A percentile compares a stretch with the other conserved stretches of the same genome.
Conservation (phyloP, 2,113 vertebrate genomes). For the Tachycineta bicolor region DNA sequence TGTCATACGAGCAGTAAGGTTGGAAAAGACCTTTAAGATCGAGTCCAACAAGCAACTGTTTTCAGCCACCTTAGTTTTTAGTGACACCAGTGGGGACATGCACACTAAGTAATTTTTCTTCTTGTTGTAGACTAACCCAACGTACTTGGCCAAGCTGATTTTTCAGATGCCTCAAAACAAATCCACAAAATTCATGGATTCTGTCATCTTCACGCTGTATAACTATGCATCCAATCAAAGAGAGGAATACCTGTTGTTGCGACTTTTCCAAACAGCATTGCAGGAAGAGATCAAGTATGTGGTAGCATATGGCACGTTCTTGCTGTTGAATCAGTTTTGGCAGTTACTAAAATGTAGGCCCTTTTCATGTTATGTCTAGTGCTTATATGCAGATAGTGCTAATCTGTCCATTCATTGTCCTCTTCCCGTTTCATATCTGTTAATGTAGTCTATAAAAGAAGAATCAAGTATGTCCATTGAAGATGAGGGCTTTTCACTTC, state of each 20-base stretch:
- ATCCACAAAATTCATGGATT: constrained; percentile 99
- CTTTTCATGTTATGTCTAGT: background rate
- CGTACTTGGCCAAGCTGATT: constrained; percentile 96
- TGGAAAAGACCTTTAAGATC: background rate
- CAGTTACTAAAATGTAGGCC: background rate
- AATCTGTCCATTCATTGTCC: background rate
- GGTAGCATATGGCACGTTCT: background rate
- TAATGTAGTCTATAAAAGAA: background rate
- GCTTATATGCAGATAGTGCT: background rate
- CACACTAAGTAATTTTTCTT: background rate
- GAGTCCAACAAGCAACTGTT: background rate
- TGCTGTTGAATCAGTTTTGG: background rate
- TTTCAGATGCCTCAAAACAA: constrained; percentile 99
- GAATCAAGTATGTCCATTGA: background rate
- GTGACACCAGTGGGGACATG: accelerated
- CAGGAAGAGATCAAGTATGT: constrained; percentile 98
- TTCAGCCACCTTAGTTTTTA: background rate
- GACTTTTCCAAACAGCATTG: constrained; percentile 94
- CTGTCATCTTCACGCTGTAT: constrained; percentile 97
- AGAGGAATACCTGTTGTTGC: constrained; percentile 93
- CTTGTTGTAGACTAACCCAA: constrained; percentile 90
- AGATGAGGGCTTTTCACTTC: background rate
- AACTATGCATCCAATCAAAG: constrained; percentile 98
- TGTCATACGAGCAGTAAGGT: background rate
- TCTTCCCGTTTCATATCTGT: background rate